phyloP scores from a whole-genome alignment of 2,888 invertebrate species.

The Timandra comae region DNA sequence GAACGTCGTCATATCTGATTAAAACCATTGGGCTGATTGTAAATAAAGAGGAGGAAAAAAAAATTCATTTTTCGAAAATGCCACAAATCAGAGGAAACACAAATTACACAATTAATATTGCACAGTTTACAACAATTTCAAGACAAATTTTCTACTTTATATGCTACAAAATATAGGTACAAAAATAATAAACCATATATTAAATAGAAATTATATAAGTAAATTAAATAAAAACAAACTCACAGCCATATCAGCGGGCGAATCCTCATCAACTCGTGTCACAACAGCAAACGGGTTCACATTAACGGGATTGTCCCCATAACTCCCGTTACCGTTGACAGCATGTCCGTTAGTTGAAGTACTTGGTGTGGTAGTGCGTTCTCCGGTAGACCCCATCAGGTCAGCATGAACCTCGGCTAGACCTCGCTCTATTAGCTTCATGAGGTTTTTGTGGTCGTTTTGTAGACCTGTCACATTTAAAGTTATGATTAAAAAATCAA shows the following conservation, averaged over 20 bases:
- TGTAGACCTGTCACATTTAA: conserved; percentile 88
- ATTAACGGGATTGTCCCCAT: conserved; percentile 7
- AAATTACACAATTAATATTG: no score
- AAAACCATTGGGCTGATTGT: no score
- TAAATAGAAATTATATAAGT: no score
- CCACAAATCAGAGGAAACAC: no score
- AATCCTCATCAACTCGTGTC: conserved; percentile 83
- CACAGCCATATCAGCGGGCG: conserved; percentile 90
- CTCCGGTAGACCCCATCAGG: conserved; percentile 26
- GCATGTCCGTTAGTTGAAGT: conserved; percentile 16
- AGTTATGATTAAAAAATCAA: no score
- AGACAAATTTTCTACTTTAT: no score
- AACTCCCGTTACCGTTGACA: conserved; percentile 12
- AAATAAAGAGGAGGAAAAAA: no score
- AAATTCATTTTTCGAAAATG: no score
- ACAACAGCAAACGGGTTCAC: conserved; percentile 79
- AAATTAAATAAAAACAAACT: conserved; percentile 45
- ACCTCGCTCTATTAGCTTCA: conserved; percentile 89
- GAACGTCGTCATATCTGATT: no score
- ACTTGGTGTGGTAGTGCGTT: conserved; percentile 21
- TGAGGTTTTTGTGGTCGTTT: conserved; percentile 91
- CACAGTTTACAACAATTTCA: no score
- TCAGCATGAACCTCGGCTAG: conserved; percentile 80
- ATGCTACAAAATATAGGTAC: no score
- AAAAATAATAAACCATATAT: no score